These are phyloP conservation scores for Lycophotia porphyrea DNA, from an alignment of 2,888 invertebrate species.

Conservation along the genomic window DNA sequence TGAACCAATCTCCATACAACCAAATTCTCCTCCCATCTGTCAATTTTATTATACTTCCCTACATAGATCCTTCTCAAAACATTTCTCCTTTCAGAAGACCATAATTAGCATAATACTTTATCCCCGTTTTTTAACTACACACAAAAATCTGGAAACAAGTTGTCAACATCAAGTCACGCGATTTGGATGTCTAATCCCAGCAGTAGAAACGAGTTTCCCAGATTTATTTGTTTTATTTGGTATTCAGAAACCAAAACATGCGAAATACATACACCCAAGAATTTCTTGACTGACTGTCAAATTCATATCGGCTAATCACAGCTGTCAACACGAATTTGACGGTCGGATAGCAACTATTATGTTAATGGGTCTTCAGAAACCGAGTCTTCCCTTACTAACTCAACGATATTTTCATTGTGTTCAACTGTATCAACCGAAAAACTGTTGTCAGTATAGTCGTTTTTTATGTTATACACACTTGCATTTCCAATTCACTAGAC, in stretches of 20 bases:
- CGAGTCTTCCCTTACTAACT: neutral
- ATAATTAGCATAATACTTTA: neutral
- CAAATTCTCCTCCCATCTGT: neutral
- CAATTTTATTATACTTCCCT: neutral
- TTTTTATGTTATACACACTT: neutral
- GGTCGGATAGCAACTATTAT: neutral
- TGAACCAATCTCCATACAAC: neutral
- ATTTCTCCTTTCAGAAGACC: neutral
- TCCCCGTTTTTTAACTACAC: neutral
- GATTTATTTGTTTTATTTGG: neutral
- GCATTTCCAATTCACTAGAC: neutral
- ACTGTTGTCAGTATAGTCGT: neutral
- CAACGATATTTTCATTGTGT: neutral
- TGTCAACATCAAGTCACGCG: neutral
- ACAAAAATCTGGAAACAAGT: neutral
- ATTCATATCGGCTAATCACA: neutral
- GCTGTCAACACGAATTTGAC: neutral
- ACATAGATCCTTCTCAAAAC: neutral
- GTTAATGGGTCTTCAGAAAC: neutral
- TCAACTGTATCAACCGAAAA: neutral
- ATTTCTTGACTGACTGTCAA: slow-evolving; percentile 1
- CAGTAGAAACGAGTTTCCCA: neutral
- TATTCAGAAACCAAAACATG: neutral
- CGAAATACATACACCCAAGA: neutral
- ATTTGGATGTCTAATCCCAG: neutral